Evolutionary conservation across 1,140 invertebrate genomes (phyloP).

Genomic region (Papilio helenus): DNA sequence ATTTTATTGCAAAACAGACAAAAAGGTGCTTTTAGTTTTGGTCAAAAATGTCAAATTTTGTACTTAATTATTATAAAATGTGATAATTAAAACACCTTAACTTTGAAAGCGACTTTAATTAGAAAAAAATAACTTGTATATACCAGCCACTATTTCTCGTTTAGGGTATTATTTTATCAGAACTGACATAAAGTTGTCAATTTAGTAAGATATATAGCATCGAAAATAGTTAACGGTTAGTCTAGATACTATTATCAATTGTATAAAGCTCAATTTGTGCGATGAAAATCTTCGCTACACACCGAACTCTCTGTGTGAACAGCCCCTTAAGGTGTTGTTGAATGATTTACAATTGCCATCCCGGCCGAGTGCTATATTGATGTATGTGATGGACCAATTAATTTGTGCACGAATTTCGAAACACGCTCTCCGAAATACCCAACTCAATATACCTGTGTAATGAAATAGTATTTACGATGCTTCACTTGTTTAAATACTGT

Average conservation of each 20-base stretch:
- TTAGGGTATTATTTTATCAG: neutral
- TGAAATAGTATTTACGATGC: neutral
- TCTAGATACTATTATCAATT: neutral
- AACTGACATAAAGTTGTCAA: constrained; percentile 16
- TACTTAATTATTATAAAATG: constrained; percentile 16
- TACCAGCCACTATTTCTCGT: neutral
- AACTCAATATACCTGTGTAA: neutral
- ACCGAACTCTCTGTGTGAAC: too few species aligned
- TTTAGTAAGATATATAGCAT: constrained; percentile 9
- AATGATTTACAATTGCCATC: neutral
- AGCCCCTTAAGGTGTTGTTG: neutral
- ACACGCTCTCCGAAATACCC: neutral
- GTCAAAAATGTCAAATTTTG: constrained; percentile 8
- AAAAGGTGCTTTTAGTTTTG: neutral
- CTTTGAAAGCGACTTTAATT: neutral
- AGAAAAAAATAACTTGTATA: too few species aligned
- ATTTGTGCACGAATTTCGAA: neutral
- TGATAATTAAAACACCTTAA: constrained; percentile 8
- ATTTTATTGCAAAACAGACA: constrained; percentile 23
- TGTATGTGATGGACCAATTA: neutral
- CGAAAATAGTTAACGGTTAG: neutral
- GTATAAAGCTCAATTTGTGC: too few species aligned
- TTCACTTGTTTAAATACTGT: neutral
- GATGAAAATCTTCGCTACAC: too few species aligned
- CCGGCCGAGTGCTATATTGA: neutral